These are phyloP conservation scores for Pachycephala philippinensis DNA, from an alignment of 2,113 vertebrate genomes.

Conservation along the genomic window DNA sequence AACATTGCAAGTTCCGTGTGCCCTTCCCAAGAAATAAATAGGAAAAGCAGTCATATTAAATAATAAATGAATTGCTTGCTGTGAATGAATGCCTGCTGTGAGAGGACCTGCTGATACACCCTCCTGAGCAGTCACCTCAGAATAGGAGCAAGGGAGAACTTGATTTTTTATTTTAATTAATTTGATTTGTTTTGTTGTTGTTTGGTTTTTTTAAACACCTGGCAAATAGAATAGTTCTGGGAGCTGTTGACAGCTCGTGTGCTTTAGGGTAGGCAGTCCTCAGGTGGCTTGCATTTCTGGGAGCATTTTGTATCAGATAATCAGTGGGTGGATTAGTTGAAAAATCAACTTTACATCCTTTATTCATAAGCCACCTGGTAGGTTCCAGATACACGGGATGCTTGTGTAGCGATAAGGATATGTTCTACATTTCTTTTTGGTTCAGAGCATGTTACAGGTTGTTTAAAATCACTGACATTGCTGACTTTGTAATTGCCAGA, in stretches of 20 bases:
- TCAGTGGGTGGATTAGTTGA: neutral
- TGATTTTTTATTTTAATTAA: accelerated
- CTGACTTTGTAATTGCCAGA: neutral
- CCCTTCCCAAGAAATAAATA: neutral
- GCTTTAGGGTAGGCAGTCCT: neutral
- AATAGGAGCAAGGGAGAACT: neutral
- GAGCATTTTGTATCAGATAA: neutral
- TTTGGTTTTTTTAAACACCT: neutral
- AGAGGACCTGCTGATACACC: neutral
- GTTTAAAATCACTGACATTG: neutral
- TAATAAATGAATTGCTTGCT: neutral
- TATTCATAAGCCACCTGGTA: neutral
- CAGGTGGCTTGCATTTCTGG: neutral
- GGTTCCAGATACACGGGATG: neutral
- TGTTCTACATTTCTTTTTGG: neutral
- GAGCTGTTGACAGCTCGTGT: neutral
- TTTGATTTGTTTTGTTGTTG: neutral
- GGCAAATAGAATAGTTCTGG: neutral
- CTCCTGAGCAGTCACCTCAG: neutral
- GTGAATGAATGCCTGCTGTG: neutral
- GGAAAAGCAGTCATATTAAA: neutral
- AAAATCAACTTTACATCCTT: neutral
- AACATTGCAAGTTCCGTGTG: accelerated
- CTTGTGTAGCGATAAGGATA: neutral
- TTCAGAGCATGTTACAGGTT: neutral